Base-by-base conservation (phyloP, 1,140 invertebrate species). In the Drosophila athabasca region DNA sequence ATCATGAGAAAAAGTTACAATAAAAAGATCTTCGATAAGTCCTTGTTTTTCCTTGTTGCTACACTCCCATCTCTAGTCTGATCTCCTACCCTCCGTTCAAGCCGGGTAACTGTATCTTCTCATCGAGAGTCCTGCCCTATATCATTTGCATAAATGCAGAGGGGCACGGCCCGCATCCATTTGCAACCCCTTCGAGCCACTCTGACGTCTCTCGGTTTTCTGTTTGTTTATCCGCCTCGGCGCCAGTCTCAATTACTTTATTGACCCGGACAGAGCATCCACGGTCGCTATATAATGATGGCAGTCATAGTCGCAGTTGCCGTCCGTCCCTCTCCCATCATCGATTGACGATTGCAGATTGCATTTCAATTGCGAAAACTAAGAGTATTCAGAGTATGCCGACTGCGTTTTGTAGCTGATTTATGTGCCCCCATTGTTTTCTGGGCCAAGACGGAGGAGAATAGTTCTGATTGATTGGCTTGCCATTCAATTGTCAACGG, bases 221-320 rank as follows among this genome's bases (percentile, higher is more conserved):
- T 58, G 69, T 73, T 76, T 75, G 71, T 58, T 75, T 75, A 81
- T 76, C 70, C 75, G 68, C 67, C 60, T 69, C 67, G 82, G 79
- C 82, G 82, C 82, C 82, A 88, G 82, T 82, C 83, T 87, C 82
- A 87, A 87, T 87, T 88, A 87, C 83, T 87, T 83, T 88, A 87
- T 85, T 85, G 82, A 82, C 74, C 67, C 68, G 54, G 59, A 57
- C 61, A 44, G 59, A 55, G 69, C 29, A 58, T 54, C 29, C 46
- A 45, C 39, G 19, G 17, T 19, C 41, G 45, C 35, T 39, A 4
- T 13, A 39, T 39, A 13, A 13, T 11, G 35, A 39, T 39, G 1
- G 35, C 39, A 62, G 57, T 52, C 55, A 41, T 45, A 45, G 31
- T 75, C 74, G 69, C 74, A 75, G 65, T 65, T 3, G 24, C 24